Conservation (phyloP, 1,140 invertebrate species). For the Scaptomyza pallida region DNA sequence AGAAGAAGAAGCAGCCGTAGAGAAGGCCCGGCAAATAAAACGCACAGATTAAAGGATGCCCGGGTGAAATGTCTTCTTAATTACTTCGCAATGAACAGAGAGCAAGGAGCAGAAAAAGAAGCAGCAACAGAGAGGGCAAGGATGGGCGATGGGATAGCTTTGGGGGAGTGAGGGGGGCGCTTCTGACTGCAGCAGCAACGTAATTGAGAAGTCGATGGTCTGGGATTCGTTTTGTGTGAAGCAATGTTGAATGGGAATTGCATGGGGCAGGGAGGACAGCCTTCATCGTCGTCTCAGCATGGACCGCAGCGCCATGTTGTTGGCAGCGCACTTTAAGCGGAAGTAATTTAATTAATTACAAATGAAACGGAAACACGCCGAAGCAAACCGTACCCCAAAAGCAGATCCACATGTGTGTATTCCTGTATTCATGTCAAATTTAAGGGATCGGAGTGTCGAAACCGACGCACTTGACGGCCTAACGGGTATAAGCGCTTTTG, state of each 20-base stretch:
- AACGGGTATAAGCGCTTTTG: constrained; percentile 51
- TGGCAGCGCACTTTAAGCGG: constrained; percentile 75
- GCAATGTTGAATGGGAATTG: constrained; percentile 31
- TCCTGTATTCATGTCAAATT: constrained; percentile 34
- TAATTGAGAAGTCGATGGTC: constrained; percentile 76
- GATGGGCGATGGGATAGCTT: no score
- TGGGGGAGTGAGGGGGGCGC: background rate
- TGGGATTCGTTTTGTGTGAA: constrained; percentile 46
- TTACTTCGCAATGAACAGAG: constrained; percentile 79
- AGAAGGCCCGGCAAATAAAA: constrained; percentile 72
- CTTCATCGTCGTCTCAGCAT: constrained; percentile 20
- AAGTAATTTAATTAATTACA: constrained; percentile 84
- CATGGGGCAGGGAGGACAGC: constrained; percentile 7
- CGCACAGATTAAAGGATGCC: constrained; percentile 83
- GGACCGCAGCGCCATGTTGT: constrained; percentile 50
- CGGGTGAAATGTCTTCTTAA: constrained; percentile 83
- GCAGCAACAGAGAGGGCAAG: background rate
- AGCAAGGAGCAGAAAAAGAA: background rate
- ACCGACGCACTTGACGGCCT: constrained; percentile 22
- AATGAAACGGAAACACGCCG: constrained; percentile 80
- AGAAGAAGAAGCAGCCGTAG: no score
- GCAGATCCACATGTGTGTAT: background rate
- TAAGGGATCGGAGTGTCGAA: background rate
- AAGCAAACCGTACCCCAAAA: constrained; percentile 37
- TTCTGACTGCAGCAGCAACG: constrained; percentile 34